These are phyloP conservation scores for Melipona beecheii DNA, from an alignment of 2,888 invertebrate genomes.

Conservation along the genomic window DNA sequence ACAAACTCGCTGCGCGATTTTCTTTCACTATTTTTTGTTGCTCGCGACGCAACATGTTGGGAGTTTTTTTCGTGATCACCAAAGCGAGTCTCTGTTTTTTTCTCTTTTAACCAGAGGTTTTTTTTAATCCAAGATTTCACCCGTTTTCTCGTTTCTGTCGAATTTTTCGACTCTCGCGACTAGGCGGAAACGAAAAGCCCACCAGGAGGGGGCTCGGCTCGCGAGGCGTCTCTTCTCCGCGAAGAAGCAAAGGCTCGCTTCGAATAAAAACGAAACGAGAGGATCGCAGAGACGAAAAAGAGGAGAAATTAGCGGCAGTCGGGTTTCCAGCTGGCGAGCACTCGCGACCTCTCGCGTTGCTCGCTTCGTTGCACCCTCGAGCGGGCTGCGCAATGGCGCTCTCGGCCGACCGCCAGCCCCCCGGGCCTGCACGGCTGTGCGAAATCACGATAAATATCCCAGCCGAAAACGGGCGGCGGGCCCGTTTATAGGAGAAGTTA, in stretches of 20 bases:
- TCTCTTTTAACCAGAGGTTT: too few relatives aligned
- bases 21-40: too few relatives aligned
- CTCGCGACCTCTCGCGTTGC: conserved; percentile 1
- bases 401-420: neutral
- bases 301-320: conserved; percentile 26
- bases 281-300: neutral
- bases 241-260: neutral
- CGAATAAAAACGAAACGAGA: neutral
- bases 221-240: neutral
- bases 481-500: conserved; percentile 10
- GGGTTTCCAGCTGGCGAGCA: conserved; percentile 18
- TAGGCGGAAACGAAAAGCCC: too few relatives aligned
- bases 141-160: too few relatives aligned
- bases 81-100: too few relatives aligned
- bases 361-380: conserved; percentile 27
- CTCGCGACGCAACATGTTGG: too few relatives aligned
- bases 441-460: conserved; percentile 29
- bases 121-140: too few relatives aligned
- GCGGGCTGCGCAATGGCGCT: conserved; percentile 26
- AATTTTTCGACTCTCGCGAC: too few relatives aligned
- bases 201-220: too few relatives aligned
- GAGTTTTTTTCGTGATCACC: too few relatives aligned
- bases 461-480: conserved; percentile 14
- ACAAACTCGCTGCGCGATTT: too few relatives aligned
- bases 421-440: neutral